Conservation (phyloP, 2,797 vertebrate genomes). For the Danio tinwini region DNA sequence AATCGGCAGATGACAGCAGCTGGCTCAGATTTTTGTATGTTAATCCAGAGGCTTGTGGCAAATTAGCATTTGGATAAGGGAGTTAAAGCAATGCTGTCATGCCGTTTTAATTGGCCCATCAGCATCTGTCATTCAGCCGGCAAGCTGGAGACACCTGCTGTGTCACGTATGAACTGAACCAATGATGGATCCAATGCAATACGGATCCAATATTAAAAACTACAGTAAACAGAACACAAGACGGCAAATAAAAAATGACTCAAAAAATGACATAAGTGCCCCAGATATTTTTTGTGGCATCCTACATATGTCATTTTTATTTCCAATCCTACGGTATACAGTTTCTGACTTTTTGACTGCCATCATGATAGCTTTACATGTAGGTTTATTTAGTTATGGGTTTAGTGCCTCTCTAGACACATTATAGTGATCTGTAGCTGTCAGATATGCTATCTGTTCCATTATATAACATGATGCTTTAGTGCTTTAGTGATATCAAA, state of each 20-base stretch:
- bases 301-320: not conserved
- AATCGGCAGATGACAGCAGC: conserved; percentile 34
- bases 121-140: conserved; percentile 29
- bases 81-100: conserved; percentile 34
- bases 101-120: conserved; percentile 37
- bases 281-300: not conserved
- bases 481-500: not conserved
- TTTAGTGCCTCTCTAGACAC: not conserved
- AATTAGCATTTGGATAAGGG: conserved; percentile 42
- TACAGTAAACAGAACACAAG: not conserved
- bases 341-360: not conserved
- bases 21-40: conserved; percentile 27
- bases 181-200: not conserved
- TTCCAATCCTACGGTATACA: not conserved
- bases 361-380: not conserved
- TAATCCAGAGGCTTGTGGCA: conserved; percentile 47
- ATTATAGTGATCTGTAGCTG: not conserved
- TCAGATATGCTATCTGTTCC: not conserved
- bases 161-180: conserved; percentile 20
- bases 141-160: conserved; percentile 7
- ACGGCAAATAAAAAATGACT: not conserved
- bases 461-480: not conserved
- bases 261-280: conserved; percentile 1
- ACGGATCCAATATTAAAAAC: conserved; percentile 9
- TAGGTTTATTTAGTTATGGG: conserved; percentile 1